Evolutionary conservation across 37 sponge, comb jelly and placozoan species (phyloP).

Genomic region (Agelas oroides): DNA sequence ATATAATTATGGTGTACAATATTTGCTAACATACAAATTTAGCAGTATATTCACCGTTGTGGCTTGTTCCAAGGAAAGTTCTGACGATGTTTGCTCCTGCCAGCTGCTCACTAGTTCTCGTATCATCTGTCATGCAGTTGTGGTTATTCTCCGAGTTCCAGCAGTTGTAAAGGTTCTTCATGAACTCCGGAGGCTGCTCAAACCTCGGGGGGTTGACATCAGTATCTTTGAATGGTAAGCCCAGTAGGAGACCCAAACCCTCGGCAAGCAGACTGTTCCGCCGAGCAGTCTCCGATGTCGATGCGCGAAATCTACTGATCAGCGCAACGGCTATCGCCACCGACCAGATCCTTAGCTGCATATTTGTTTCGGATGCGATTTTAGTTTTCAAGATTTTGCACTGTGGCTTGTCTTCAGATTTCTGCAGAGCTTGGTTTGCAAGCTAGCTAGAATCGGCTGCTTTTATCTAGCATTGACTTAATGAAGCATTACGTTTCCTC

Average conservation of each 20-base stretch:
- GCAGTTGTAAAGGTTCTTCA: conserved; percentile 55
- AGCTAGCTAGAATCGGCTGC: too few relatives aligned
- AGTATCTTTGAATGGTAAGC: conserved; percentile 10
- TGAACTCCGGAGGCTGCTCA: conserved; percentile 19
- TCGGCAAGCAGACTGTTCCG: not conserved
- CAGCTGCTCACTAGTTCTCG: not conserved
- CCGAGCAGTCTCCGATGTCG: not conserved
- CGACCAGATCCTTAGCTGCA: not conserved
- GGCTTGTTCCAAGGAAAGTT: conserved; percentile 11
- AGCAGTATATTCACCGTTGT: too few relatives aligned
- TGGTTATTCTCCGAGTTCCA: conserved; percentile 9
- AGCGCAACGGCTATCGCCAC: not conserved
- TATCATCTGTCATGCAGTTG: not conserved
- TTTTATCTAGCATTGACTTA: too few relatives aligned
- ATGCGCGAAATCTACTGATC: not conserved
- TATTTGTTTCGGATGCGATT: too few relatives aligned
- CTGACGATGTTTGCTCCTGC: conserved; percentile 14
- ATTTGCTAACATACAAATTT: too few relatives aligned
- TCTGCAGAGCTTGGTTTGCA: too few relatives aligned
- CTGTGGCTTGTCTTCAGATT: too few relatives aligned
- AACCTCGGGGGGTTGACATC: not conserved
- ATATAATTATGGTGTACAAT: too few relatives aligned
- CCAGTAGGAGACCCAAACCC: conserved; percentile 18
- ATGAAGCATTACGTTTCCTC: too few relatives aligned
- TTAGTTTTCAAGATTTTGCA: too few relatives aligned